Base-by-base conservation (phyloP, 2,888 invertebrate genomes). In the Acanthococcus lagerstroemiae region DNA sequence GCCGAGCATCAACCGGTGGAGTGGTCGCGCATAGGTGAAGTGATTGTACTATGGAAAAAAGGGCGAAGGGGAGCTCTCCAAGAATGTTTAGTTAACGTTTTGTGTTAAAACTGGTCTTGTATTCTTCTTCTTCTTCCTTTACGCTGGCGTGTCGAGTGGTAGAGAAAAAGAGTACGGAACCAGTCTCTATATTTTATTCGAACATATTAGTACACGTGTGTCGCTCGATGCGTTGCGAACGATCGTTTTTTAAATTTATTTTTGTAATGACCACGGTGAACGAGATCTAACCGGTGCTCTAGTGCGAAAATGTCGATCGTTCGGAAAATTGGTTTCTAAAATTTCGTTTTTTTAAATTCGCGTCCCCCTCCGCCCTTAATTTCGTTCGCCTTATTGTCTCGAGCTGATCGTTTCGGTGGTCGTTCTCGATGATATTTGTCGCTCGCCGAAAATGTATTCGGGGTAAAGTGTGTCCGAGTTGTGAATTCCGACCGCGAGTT, bases 1-100 rank as follows among this genome's bases (percentile, higher is more conserved):
- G 74, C 74, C 57, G 55, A 74, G 72, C 54, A 63, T 63, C 63
- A 63, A 63, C 63, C 63, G 63, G 52, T 63, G 54, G 63, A 63
- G 54, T 63, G 63, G 63, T 63, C 63, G 63, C 63, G 63, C 54
- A 52, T 63, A 50, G 52, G 52, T 50, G 61, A 61, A 63, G 63
- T 63, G 63, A 63, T 54, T 63, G 63, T 63, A 61, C 60, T 21
- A 37, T 61, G 50, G 61, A 48, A 48, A 48, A 61, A 61, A 50
- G 61, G 27, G 61, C 50, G 61, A 48, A 61, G 46, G 50, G 61
- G 61, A 50, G 48, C 61, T 30, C 61, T 61, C 30, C n/a, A 61
- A 61, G 61, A 61, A 61, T 61, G 61, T 61, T 61, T 61, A 61
- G 63, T 37, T 52, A 63, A 60, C 54, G 63, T 63, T 63, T 63